Percentiles rank a stretch among this genome's conserved stretches.
These are phyloP conservation scores for Macrotus californicus DNA, from an alignment of 2,113 vertebrate genomes.

Conservation along the genomic window DNA sequence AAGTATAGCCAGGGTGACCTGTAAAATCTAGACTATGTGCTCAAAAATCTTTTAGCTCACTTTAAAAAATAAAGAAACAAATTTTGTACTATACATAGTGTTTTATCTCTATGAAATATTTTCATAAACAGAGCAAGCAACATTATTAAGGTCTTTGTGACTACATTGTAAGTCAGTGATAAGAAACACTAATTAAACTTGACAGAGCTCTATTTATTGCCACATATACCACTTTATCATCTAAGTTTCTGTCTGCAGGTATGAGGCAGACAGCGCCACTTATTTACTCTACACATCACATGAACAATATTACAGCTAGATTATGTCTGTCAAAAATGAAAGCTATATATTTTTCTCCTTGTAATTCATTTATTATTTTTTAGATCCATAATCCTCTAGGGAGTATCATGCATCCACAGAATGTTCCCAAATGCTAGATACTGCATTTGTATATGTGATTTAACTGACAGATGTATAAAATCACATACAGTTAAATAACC, in stretches of 20 bases:
- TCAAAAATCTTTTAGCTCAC: not conserved
- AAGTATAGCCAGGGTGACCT: not conserved
- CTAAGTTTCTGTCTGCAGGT: not conserved
- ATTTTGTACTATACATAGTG: not conserved
- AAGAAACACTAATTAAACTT: not conserved
- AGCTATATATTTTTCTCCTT: not conserved
- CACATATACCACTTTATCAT: not conserved
- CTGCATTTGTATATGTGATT: constrained; percentile 26
- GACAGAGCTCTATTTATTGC: not conserved
- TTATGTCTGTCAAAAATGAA: not conserved
- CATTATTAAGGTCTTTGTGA: not conserved
- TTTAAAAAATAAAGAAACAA: not conserved
- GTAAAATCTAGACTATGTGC: not conserved
- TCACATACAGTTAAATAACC: not conserved
- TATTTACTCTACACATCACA: not conserved
- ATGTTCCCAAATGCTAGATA: not conserved
- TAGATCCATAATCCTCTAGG: not conserved
- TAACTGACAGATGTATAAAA: constrained; percentile 43
- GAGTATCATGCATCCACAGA: not conserved
- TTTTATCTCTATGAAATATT: not conserved
- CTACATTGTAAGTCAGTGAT: not conserved
- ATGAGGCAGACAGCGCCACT: not conserved
- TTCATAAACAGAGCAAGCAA: not conserved
- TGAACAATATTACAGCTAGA: not conserved
- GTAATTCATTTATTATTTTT: constrained; percentile 32